Base-by-base conservation (phyloP, 2,113 vertebrate species). In the Recurvirostra avosetta region DNA sequence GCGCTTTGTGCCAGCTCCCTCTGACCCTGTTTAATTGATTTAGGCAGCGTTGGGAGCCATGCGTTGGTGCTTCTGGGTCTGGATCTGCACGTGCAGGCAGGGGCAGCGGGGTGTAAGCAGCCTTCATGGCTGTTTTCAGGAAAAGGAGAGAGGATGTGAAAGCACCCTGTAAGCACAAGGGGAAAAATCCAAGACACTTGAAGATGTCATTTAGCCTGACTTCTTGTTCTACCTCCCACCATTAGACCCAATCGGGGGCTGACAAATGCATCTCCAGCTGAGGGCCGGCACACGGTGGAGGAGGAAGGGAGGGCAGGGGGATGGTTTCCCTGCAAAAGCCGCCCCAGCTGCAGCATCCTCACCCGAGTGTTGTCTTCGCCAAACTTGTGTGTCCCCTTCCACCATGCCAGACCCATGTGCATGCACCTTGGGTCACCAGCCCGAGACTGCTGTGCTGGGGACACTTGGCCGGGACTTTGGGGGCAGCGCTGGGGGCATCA, bases 241-340 rank as follows among this genome's bases (percentile, higher is more conserved):
- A 1, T n/a, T 61, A 5, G 17, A 78, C 47, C 47, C 1, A 2
- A 15, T 9, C 7, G 0, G 30, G 9, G 50, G 11, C 23, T 1
- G 3, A 23, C 12, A 79, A n/a, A 38, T 5, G 8, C 8, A 4
- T 38, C 40, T 80, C 36, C 11, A 6, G 27, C 21, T 0, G 4
- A 82, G 82, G 52, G 41, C 45, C 62, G 74, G 26, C 45, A 21
- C 0, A 0, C 1, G 4, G n/a, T 4, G 1, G 38, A 83, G 58
- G 25, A 75, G 22, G 27, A 30, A 70, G 9, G 50, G 23, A 88
- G 23, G 32, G 15, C 11, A 61, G 19, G 11, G 29, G 12, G 5
- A 7, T 9, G 11, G 8, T 53, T 87, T 84, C 20, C 36, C 65
- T 81, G 30, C 22, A 80, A 77, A 89, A 70, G 58, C 45, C 1